A percentile compares a stretch with the other conserved stretches of the same genome.
These are phyloP conservation scores for Oncorhynchus nerka DNA, from an alignment of 2,113 vertebrate genomes.

Conservation along the genomic window DNA sequence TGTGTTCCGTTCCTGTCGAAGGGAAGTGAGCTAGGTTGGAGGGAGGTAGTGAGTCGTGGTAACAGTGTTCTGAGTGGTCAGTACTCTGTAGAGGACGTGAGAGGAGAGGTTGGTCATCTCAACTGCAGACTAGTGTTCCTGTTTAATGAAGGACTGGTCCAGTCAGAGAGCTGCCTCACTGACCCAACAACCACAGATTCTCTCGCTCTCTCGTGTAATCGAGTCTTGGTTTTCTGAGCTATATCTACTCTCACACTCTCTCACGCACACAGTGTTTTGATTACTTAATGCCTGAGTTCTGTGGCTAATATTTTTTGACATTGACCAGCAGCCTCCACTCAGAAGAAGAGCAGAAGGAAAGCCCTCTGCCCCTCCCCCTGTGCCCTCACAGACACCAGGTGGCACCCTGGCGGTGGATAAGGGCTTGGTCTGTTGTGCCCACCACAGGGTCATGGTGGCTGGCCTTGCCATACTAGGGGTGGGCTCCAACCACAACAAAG, in stretches of 20 bases:
- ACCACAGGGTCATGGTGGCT: constrained; percentile 92
- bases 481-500: constrained; percentile 51
- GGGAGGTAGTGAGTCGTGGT: constrained; percentile 76
- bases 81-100: constrained; percentile 90
- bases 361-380: constrained; percentile 24
- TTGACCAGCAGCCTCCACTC: constrained; percentile 56
- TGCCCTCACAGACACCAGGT: constrained; percentile 9
- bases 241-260: no score
- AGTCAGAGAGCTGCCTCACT: constrained; percentile 78
- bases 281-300: no score
- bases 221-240: no score
- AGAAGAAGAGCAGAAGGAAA: constrained; percentile 87
- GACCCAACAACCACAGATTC: no score
- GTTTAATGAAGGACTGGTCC: constrained; percentile 85
- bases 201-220: neutral
- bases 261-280: constrained; percentile 8
- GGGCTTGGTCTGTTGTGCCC: constrained; percentile 90
- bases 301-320: neutral
- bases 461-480: constrained; percentile 81
- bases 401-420: constrained; percentile 74
- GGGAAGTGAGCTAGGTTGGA: constrained; percentile 90
- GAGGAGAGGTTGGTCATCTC: constrained; percentile 79
- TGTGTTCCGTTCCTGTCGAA: constrained; percentile 91
- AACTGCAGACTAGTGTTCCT: constrained; percentile 92
- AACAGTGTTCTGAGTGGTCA: constrained; percentile 85